A percentile compares a stretch with the other conserved stretches of the same genome.
Evolutionary conservation across 37 sponge, comb jelly and placozoan genomes (phyloP).

Genomic region (Cliona cf. orientalis): DNA sequence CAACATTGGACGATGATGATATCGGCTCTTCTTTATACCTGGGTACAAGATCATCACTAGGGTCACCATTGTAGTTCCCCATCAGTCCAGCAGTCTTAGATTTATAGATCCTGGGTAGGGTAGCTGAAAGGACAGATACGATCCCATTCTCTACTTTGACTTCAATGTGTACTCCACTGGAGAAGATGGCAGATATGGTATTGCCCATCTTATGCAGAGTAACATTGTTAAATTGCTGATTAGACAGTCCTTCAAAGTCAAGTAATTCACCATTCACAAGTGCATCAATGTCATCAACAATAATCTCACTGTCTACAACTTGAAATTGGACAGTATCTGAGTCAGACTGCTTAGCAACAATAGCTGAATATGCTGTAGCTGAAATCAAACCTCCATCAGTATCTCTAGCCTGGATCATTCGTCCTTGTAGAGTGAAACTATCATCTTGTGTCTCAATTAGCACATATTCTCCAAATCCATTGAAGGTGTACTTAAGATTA

Average conservation of each 20-base stretch:
- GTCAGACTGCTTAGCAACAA: slow-evolving; percentile 38
- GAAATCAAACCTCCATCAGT: neutral
- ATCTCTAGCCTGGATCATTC: slow-evolving; percentile 55
- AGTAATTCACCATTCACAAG: slow-evolving; percentile 47
- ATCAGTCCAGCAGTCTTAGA: slow-evolving; percentile 51
- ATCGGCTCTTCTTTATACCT: slow-evolving; percentile 17
- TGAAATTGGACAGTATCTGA: slow-evolving; percentile 18
- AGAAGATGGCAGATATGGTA: slow-evolving; percentile 25
- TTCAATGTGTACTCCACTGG: slow-evolving; percentile 45
- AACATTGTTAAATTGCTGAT: slow-evolving; percentile 42
- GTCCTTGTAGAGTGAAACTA: slow-evolving; percentile 69
- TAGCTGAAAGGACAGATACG: slow-evolving; percentile 27
- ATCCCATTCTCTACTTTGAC: slow-evolving; percentile 35
- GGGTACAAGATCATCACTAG: slow-evolving; percentile 62
- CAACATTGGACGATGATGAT: slow-evolving; percentile 13
- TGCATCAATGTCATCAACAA: slow-evolving; percentile 58
- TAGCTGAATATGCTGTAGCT: slow-evolving; percentile 72
- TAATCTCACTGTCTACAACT: slow-evolving; percentile 4
- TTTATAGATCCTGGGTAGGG: slow-evolving; percentile 11
- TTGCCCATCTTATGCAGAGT: slow-evolving; percentile 22
- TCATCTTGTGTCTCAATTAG: slow-evolving; percentile 60
- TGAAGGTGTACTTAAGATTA: slow-evolving; percentile 70
- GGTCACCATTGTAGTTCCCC: slow-evolving; percentile 73
- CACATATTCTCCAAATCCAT: slow-evolving; percentile 77
- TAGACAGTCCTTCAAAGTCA: slow-evolving; percentile 42